phyloP scores from a whole-genome alignment of 2,888 invertebrate species.

The Amphimallon solstitiale region DNA sequence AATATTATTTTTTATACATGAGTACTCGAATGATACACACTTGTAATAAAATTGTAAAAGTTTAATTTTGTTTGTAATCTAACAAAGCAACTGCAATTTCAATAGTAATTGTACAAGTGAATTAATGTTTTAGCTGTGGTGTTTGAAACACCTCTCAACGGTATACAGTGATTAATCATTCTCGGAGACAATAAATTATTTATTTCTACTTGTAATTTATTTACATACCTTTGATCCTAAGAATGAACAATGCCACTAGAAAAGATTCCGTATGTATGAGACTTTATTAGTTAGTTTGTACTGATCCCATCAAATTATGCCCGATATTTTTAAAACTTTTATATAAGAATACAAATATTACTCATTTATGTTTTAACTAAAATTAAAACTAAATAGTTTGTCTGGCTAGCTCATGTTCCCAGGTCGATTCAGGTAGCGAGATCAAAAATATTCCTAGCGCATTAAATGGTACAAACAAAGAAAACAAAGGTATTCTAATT shows the following conservation, averaged over 20 bases:
- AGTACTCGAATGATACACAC: constrained; percentile 22
- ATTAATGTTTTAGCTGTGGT: constrained; percentile 57
- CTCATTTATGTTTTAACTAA: no score
- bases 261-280: not conserved
- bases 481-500: no score
- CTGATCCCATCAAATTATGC: no score
- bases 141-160: constrained; percentile 57
- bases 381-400: no score
- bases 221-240: constrained; percentile 1
- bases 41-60: constrained; percentile 5
- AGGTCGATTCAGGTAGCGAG: no score
- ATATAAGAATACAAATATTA: no score
- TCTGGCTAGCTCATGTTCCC: no score
- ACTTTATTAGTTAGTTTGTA: not conserved
- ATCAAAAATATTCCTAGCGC: no score
- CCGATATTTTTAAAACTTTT: no score
- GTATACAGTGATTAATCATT: constrained; percentile 60
- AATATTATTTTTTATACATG: constrained; percentile 44
- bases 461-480: no score
- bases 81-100: constrained; percentile 41
- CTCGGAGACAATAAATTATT: constrained; percentile 65
- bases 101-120: constrained; percentile 49
- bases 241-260: not conserved
- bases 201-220: constrained; percentile 57
- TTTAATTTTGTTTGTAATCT: constrained; percentile 9